phyloP scores from a whole-genome alignment of 2,797 vertebrate species.

The Phylloscopus collybita region DNA sequence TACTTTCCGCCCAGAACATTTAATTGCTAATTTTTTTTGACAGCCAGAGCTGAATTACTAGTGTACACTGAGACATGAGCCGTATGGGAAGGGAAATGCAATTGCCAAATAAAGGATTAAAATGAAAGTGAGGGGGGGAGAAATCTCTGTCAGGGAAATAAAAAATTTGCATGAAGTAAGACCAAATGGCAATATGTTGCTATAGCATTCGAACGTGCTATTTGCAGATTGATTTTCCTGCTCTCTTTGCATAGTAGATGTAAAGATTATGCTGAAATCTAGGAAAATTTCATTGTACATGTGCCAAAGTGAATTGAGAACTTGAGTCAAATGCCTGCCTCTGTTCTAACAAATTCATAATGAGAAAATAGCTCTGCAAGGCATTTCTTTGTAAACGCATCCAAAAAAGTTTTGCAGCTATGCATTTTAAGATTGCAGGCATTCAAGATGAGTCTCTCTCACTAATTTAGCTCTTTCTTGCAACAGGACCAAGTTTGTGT shows the following conservation, averaged over 20 bases:
- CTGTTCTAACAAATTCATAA: constrained; percentile 58
- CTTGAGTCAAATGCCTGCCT: constrained; percentile 30
- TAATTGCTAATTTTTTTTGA: constrained; percentile 51
- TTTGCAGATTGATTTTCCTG: constrained; percentile 52
- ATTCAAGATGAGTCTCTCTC: not conserved
- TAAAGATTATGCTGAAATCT: constrained; percentile 72
- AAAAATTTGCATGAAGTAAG: constrained; percentile 9
- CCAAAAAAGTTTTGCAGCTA: constrained; percentile 6
- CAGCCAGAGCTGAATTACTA: constrained; percentile 22
- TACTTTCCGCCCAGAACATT: not conserved
- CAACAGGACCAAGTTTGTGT: not conserved
- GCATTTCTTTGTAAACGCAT: constrained; percentile 24
- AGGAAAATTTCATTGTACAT: constrained; percentile 56
- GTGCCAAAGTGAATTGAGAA: constrained; percentile 50
- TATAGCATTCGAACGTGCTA: not conserved
- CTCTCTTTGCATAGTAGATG: constrained; percentile 55
- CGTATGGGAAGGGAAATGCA: not conserved
- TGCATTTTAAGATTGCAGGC: not conserved
- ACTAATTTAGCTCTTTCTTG: not conserved
- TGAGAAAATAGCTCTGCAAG: constrained; percentile 27
- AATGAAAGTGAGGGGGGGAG: not conserved
- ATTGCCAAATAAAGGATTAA: constrained; percentile 35
- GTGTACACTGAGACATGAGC: not conserved
- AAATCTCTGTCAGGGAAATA: not conserved
- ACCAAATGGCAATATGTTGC: constrained; percentile 35